Percentiles rank a stretch among this genome's conserved stretches.
phyloP scores from a whole-genome alignment of 2,888 invertebrate genomes.

The Ormyrus labotus region DNA sequence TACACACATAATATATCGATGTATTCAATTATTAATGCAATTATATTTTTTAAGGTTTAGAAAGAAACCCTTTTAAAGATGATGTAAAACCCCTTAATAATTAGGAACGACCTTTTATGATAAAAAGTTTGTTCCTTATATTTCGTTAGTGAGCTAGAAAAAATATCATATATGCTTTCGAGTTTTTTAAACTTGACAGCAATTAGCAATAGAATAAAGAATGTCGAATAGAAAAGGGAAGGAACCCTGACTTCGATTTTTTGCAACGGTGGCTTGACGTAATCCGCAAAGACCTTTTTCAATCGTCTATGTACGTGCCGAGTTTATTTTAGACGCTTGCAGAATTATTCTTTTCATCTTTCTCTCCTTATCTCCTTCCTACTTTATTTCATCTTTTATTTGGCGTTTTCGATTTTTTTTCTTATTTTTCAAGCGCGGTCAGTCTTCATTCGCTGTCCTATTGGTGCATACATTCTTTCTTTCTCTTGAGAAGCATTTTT shows the following conservation, averaged over 20 bases:
- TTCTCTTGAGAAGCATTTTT: not conserved
- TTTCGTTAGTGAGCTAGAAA: too few relatives aligned
- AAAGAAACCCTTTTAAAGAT: too few relatives aligned
- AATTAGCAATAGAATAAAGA: too few relatives aligned
- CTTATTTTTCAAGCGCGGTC: not conserved
- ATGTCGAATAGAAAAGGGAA: not conserved
- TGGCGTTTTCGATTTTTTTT: too few relatives aligned
- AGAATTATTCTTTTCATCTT: not conserved
- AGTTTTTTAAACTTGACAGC: too few relatives aligned
- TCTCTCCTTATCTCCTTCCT: not conserved
- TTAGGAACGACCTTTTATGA: too few relatives aligned
- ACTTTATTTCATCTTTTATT: not conserved
- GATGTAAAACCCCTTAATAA: too few relatives aligned
- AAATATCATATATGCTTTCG: too few relatives aligned
- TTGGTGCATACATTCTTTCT: not conserved
- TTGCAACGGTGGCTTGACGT: conserved; percentile 27
- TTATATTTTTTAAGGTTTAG: too few relatives aligned
- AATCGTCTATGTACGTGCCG: not conserved
- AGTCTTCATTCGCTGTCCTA: not conserved
- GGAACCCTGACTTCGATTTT: conserved; percentile 36
- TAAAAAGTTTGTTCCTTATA: too few relatives aligned
- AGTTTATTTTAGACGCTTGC: conserved; percentile 28
- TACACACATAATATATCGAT: too few relatives aligned
- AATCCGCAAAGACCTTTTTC: conserved; percentile 33
- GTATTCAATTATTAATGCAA: too few relatives aligned